Evolutionary conservation across 2,888 invertebrate species (phyloP).

Genomic region (Rhamnusium bicolor): DNA sequence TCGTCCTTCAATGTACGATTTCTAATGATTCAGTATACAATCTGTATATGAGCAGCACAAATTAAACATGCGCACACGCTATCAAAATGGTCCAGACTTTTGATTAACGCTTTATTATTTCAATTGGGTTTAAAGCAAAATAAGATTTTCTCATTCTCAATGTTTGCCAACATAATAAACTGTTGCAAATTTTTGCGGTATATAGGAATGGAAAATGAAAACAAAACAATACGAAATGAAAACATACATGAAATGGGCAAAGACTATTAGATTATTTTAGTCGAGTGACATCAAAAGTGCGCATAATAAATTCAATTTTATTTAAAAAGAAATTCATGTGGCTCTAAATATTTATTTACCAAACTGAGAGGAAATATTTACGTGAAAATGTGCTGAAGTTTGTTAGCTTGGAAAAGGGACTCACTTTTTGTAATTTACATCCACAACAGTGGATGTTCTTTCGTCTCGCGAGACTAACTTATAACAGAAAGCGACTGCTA

Average conservation of each 20-base stretch:
- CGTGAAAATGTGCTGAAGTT: background rate
- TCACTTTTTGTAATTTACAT: background rate
- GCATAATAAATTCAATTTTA: background rate
- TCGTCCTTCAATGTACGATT: no score
- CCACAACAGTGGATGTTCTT: background rate
- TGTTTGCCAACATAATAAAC: no score
- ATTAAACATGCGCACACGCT: no score
- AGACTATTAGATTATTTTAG: background rate
- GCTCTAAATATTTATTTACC: background rate
- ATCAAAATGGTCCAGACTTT: no score
- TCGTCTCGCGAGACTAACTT: conserved; percentile 1
- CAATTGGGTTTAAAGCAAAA: no score
- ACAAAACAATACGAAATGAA: background rate
- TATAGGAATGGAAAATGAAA: background rate
- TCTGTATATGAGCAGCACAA: no score
- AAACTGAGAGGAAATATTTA: background rate
- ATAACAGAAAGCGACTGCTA: background rate
- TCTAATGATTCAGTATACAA: no score
- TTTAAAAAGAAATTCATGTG: background rate
- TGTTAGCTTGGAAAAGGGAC: background rate
- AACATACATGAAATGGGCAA: background rate
- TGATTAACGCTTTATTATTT: no score
- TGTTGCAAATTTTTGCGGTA: background rate
- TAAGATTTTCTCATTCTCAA: no score
- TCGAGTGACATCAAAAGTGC: background rate